phyloP scores from a whole-genome alignment of 2,113 vertebrate species.

The Dunckerocampus dactyliophorus region DNA sequence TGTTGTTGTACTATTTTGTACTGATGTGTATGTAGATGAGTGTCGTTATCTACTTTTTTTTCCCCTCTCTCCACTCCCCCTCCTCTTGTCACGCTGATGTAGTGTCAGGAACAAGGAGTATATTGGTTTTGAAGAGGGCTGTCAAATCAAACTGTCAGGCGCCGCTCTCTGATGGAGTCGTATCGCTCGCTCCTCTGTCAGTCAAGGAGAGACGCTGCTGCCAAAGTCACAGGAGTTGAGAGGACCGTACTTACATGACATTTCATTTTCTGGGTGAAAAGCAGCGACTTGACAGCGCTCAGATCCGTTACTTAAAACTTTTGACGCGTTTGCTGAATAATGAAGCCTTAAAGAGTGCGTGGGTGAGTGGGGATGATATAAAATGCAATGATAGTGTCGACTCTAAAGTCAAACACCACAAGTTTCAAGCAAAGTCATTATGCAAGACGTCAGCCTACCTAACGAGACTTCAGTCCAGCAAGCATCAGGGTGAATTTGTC shows the following conservation, averaged over 20 bases:
- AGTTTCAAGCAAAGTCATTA: no score
- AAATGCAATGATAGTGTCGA: not conserved
- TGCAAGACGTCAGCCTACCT: no score
- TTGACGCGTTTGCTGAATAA: constrained; percentile 26
- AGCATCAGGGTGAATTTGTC: no score
- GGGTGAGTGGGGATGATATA: constrained; percentile 5
- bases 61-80: constrained; percentile 4
- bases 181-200: constrained; percentile 65
- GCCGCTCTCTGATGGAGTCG: constrained; percentile 66
- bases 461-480: no score
- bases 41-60: constrained; percentile 25
- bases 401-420: no score
- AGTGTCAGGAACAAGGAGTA: constrained; percentile 63
- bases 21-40: constrained; percentile 16
- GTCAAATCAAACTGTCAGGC: constrained; percentile 70
- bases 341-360: not conserved
- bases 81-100: constrained; percentile 65
- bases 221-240: constrained; percentile 61
- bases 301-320: constrained; percentile 26
- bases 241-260: constrained; percentile 51
- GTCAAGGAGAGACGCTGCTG: constrained; percentile 56
- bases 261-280: constrained; percentile 39
- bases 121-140: constrained; percentile 69
- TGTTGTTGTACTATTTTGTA: constrained; percentile 9
- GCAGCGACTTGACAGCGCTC: constrained; percentile 19